These are phyloP conservation scores for Thymelicus lineola DNA, from an alignment of 2,888 invertebrate genomes.

Conservation along the genomic window DNA sequence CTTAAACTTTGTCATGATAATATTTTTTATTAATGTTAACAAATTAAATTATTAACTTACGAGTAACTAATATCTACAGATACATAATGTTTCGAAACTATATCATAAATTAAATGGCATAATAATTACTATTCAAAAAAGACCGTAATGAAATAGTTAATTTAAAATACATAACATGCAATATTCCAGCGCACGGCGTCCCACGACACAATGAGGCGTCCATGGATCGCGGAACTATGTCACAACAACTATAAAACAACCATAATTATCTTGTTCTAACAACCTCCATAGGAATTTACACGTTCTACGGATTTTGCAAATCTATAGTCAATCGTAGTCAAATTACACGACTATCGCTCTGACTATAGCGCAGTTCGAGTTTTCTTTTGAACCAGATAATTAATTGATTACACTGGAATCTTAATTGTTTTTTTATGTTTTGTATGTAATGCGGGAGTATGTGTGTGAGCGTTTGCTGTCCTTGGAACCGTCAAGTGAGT, in stretches of 20 bases:
- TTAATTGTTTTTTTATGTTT: too few relatives aligned
- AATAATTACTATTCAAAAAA: not conserved
- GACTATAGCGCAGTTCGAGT: too few relatives aligned
- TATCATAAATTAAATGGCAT: constrained; percentile 20
- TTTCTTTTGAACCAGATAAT: too few relatives aligned
- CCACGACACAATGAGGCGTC: constrained; percentile 29
- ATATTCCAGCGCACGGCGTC: constrained; percentile 11
- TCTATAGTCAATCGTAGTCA: not conserved
- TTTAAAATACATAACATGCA: constrained; percentile 3
- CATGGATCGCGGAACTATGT: constrained; percentile 13
- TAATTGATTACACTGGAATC: too few relatives aligned
- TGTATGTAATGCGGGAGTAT: too few relatives aligned
- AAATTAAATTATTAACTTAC: too few relatives aligned
- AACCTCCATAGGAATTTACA: constrained; percentile 17
- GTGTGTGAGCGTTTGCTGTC: too few relatives aligned
- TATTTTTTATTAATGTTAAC: too few relatives aligned
- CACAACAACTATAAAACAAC: constrained; percentile 28
- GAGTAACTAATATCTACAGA: too few relatives aligned
- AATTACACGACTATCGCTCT: too few relatives aligned
- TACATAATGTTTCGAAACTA: too few relatives aligned
- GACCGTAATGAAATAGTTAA: not conserved
- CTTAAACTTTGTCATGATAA: not conserved
- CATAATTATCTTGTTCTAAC: constrained; percentile 22
- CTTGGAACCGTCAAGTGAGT: too few relatives aligned
- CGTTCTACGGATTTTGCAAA: constrained; percentile 16